phyloP scores from a whole-genome alignment of 2,797 vertebrate species.

The Salarias fasciatus region DNA sequence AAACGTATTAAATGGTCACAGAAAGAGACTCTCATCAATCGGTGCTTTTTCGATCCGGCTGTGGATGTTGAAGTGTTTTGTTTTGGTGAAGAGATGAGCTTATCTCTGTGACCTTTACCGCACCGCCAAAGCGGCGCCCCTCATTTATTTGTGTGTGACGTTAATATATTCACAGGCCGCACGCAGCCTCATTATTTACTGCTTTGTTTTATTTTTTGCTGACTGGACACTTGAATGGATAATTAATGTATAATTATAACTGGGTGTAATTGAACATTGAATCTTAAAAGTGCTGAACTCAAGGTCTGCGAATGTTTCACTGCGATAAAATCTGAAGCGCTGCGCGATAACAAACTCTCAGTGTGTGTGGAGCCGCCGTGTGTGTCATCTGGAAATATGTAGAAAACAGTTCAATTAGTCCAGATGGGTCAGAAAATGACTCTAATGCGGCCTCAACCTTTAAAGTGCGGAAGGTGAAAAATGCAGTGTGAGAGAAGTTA shows the following conservation, averaged over 20 bases:
- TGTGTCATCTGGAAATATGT: not conserved
- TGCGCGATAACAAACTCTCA: slow-evolving; percentile 1
- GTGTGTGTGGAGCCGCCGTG: too few relatives aligned
- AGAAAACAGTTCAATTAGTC: too few relatives aligned
- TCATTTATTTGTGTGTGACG: slow-evolving; percentile 49
- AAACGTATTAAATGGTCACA: too few relatives aligned
- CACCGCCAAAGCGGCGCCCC: slow-evolving; percentile 12
- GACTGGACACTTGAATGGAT: slow-evolving; percentile 65
- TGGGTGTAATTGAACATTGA: slow-evolving; percentile 54
- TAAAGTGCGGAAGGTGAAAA: too few relatives aligned
- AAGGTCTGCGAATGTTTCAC: slow-evolving; percentile 25
- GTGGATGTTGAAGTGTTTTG: slow-evolving; percentile 22
- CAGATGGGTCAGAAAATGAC: too few relatives aligned
- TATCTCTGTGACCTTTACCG: slow-evolving; percentile 55
- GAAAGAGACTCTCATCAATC: too few relatives aligned
- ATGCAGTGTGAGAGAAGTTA: too few relatives aligned
- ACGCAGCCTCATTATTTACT: slow-evolving; percentile 63
- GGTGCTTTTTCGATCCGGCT: slow-evolving; percentile 10
- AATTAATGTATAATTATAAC: slow-evolving; percentile 70
- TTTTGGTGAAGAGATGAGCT: slow-evolving; percentile 33
- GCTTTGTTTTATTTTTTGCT: slow-evolving; percentile 60
- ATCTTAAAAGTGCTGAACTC: slow-evolving; percentile 63
- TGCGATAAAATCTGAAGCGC: slow-evolving; percentile 20
- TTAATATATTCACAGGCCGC: slow-evolving; percentile 60
- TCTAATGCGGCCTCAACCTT: too few relatives aligned